Evolutionary conservation across 2,888 invertebrate genomes (phyloP).

Genomic region (Habroteleia sp.): DNA sequence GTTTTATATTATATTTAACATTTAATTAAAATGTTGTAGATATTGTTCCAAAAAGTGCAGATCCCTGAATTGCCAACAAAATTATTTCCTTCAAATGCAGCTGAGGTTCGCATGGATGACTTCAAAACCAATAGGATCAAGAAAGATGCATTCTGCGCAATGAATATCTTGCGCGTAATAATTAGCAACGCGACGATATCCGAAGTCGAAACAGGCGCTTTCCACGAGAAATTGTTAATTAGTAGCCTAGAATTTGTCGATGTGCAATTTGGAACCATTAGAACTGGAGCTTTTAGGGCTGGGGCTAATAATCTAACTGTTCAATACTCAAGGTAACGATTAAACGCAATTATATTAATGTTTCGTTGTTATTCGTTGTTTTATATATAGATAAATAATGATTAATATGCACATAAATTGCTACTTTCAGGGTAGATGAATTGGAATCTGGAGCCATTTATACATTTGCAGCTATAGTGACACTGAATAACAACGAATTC

Average conservation of each 20-base stretch:
- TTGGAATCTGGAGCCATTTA: slow-evolving; percentile 85
- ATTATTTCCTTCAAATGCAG: slow-evolving; percentile 86
- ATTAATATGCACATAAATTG: too few relatives aligned
- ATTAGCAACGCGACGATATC: slow-evolving; percentile 85
- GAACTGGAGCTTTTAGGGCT: slow-evolving; percentile 84
- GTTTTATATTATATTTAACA: not conserved
- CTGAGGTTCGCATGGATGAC: slow-evolving; percentile 83
- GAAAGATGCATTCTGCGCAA: slow-evolving; percentile 86
- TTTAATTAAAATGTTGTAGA: slow-evolving; percentile 81
- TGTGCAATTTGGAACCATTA: slow-evolving; percentile 83
- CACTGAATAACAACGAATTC: slow-evolving; percentile 85
- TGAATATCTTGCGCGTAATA: slow-evolving; percentile 84
- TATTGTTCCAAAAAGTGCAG: slow-evolving; percentile 84
- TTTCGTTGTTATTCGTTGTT: slow-evolving; percentile 7
- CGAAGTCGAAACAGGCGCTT: slow-evolving; percentile 85
- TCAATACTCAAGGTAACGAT: slow-evolving; percentile 84
- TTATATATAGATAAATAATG: too few relatives aligned
- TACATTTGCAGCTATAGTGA: slow-evolving; percentile 84
- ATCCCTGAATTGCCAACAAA: slow-evolving; percentile 84
- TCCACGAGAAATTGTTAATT: slow-evolving; percentile 85
- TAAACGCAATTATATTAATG: slow-evolving; percentile 11
- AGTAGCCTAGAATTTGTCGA: slow-evolving; percentile 84
- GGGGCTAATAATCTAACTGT: slow-evolving; percentile 86
- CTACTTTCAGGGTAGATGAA: slow-evolving; percentile 84
- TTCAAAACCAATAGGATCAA: slow-evolving; percentile 83